Evolutionary conservation across 2,797 vertebrate species (phyloP).

Genomic region (Coregonus suidteri): DNA sequence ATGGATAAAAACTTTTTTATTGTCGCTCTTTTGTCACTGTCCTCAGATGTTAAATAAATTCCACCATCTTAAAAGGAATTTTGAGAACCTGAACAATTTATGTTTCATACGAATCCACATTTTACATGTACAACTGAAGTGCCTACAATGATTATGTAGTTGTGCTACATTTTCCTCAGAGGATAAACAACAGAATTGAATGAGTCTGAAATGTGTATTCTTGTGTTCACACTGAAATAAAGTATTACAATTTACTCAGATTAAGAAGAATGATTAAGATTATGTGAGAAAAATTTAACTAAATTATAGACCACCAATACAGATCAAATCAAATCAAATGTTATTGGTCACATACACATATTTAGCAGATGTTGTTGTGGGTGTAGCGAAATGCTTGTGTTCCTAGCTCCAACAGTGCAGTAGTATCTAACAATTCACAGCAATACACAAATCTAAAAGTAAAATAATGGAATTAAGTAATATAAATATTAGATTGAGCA

Average conservation of each 20-base stretch:
- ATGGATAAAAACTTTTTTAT: conserved; percentile 22
- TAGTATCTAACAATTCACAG: too few relatives aligned
- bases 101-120: conserved; percentile 13
- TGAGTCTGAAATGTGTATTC: conserved; percentile 55
- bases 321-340: background rate
- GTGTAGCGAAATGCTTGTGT: too few relatives aligned
- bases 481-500: too few relatives aligned
- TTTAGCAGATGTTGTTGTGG: too few relatives aligned
- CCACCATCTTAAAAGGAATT: background rate
- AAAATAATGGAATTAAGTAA: too few relatives aligned
- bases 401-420: too few relatives aligned
- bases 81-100: conserved; percentile 15
- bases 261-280: background rate
- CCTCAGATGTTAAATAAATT: conserved; percentile 21
- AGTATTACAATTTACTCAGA: conserved; percentile 52
- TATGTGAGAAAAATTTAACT: background rate
- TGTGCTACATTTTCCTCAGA: conserved; percentile 65
- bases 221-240: conserved; percentile 70
- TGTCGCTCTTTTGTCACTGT: conserved; percentile 41
- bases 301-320: background rate
- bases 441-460: too few relatives aligned
- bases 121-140: conserved; percentile 22
- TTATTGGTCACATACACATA: conserved; percentile 8
- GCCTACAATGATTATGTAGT: conserved; percentile 46
- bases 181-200: conserved; percentile 45